Evolutionary conservation across 2,797 vertebrate species (phyloP).

Genomic region (Benthosema pterotum): DNA sequence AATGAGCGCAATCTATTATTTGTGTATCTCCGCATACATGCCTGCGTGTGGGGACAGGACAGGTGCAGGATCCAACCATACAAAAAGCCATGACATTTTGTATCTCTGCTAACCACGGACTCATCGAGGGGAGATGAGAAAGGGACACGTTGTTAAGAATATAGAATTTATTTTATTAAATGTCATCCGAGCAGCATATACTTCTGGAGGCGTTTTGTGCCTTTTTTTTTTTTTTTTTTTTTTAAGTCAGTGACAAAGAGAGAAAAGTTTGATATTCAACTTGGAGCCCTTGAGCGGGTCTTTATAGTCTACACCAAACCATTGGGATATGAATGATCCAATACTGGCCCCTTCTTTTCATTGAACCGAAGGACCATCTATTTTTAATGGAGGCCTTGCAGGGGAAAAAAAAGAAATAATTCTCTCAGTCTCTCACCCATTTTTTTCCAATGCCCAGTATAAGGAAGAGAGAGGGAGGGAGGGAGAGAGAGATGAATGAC

Average conservation of each 20-base stretch:
- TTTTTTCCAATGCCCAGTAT: slow-evolving; percentile 48
- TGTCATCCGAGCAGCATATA: no score
- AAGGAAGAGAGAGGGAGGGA: slow-evolving; percentile 35
- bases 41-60: no score
- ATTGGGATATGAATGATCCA: slow-evolving; percentile 43
- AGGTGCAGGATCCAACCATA: slow-evolving; percentile 42
- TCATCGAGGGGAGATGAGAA: slow-evolving; percentile 32
- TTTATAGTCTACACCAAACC: slow-evolving; percentile 35
- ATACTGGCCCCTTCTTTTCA: slow-evolving; percentile 39
- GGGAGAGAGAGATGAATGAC: slow-evolving; percentile 60
- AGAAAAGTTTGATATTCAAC: slow-evolving; percentile 50
- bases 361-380: slow-evolving; percentile 56
- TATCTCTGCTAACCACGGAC: slow-evolving; percentile 24
- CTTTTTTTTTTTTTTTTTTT: no score
- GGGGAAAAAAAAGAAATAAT: slow-evolving; percentile 40
- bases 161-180: not conserved
- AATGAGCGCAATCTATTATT: slow-evolving; percentile 26
- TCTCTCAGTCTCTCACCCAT: slow-evolving; percentile 29
- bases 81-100: slow-evolving; percentile 23
- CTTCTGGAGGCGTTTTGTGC: no score
- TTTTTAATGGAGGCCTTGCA: slow-evolving; percentile 68
- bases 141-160: slow-evolving; percentile 25
- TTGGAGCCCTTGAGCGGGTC: slow-evolving; percentile 33
- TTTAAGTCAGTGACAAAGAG: slow-evolving; percentile 5
- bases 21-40: slow-evolving; percentile 27